These are phyloP conservation scores for Dryadula phaetusa DNA, from an alignment of 2,888 invertebrate species.

Conservation along the genomic window DNA sequence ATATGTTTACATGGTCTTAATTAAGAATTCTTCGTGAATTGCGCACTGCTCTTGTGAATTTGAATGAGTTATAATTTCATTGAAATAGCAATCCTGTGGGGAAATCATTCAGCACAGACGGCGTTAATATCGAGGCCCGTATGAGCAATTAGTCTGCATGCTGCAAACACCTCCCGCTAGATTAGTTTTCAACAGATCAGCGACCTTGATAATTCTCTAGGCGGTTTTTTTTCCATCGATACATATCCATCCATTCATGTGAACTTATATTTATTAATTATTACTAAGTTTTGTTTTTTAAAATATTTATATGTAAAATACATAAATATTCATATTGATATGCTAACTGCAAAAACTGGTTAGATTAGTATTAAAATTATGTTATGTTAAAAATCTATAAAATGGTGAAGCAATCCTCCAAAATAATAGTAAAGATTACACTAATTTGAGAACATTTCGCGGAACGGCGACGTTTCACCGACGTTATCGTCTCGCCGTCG, in stretches of 20 bases:
- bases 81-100: slow-evolving; percentile 28
- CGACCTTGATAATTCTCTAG: slow-evolving; percentile 6
- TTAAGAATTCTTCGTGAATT: slow-evolving; percentile 28
- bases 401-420: too few relatives aligned
- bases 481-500: not conserved
- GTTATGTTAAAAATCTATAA: too few relatives aligned
- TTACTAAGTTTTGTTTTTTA: too few relatives aligned
- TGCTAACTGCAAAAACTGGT: too few relatives aligned
- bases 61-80: slow-evolving; percentile 32
- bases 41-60: slow-evolving; percentile 26
- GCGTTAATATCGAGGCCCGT: slow-evolving; percentile 32
- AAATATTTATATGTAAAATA: not conserved
- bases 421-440: too few relatives aligned
- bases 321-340: too few relatives aligned
- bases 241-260: too few relatives aligned
- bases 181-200: slow-evolving; percentile 18
- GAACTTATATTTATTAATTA: too few relatives aligned
- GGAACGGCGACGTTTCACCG: not conserved
- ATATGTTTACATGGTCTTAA: slow-evolving; percentile 30
- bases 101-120: slow-evolving; percentile 24
- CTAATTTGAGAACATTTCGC: not conserved
- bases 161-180: slow-evolving; percentile 8
- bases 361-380: too few relatives aligned
- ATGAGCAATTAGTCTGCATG: slow-evolving; percentile 27
- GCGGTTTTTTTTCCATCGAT: not conserved